A percentile compares a stretch with the other conserved stretches of the same genome.
phyloP scores from a whole-genome alignment of 2,113 vertebrate species.

The Dolichotis patagonum region DNA sequence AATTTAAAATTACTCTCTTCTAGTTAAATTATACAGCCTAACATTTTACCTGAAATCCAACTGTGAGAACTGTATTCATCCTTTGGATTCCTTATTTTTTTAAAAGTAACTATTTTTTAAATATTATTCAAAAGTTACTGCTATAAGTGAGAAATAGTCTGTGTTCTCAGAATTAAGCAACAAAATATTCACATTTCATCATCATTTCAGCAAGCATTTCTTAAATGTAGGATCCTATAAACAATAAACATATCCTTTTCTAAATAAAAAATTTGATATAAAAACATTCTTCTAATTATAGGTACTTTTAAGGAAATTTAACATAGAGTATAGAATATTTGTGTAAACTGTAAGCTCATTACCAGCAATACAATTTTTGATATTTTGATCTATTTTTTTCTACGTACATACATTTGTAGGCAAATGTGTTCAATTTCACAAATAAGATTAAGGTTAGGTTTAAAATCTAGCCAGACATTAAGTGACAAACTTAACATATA shows the following conservation, averaged over 20 bases:
- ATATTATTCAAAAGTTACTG: neutral
- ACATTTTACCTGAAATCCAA: slow-evolving; percentile 61
- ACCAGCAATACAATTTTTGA: neutral
- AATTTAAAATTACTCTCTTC: slow-evolving; percentile 74
- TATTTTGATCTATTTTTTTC: neutral
- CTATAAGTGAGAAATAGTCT: slow-evolving; percentile 1
- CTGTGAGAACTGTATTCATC: slow-evolving; percentile 10
- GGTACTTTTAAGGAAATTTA: neutral
- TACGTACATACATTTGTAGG: neutral
- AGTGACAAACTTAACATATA: neutral
- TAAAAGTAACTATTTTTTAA: slow-evolving; percentile 21
- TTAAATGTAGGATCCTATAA: neutral
- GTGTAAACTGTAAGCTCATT: neutral
- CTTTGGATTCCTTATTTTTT: slow-evolving; percentile 13
- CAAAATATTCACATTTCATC: slow-evolving; percentile 37
- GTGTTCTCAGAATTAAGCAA: slow-evolving; percentile 29
- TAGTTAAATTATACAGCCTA: slow-evolving; percentile 63
- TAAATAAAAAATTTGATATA: neutral
- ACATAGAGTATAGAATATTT: neutral
- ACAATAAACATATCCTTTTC: neutral
- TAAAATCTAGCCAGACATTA: neutral
- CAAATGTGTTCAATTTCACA: neutral
- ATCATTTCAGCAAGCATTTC: neutral
- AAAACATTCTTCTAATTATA: neutral
- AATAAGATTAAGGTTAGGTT: neutral